Base-by-base conservation (phyloP, 2,113 vertebrate species). In the Tupaia chinensis region DNA sequence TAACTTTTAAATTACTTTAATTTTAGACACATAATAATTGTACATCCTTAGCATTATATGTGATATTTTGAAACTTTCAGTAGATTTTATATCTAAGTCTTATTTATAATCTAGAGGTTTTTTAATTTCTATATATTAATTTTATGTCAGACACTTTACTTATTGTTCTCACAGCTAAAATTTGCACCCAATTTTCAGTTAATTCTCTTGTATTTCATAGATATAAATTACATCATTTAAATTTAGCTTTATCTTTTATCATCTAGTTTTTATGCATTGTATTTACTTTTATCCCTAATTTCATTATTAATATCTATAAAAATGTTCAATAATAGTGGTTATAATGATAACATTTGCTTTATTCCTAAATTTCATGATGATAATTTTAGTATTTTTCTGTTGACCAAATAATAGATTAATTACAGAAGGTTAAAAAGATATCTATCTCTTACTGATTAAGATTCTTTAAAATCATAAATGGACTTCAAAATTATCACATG, bases 211-310 rank as follows among this genome's bases (percentile, higher is more conserved):
- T 91, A 19, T 58, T 80, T 85, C 63, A 12, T 32, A 70, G 22
- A 11, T 56, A 78, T 78, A 90, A 79, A 72, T 91, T 73, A 44
- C 29, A 66, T 23, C 3, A 79, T 44, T 7, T 65, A 58, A 56
- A 79, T 91, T 91, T 84, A 86, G 19, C 80, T 85, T 95, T 58
- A 80, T 53, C 22, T 79, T 70, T 85, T 72, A 56, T 16, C 86
- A 6, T 22, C 11, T 32, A n/a, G 5, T 87, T 87, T 69, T 66
- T 66, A 27, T 65, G 78, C 13, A 56, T 29, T 4, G 78, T 27
- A 72, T 66, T 65, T 80, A 53, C 25, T 61, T 84, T 83, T 20
- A 54, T 61, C 27, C 68, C 53, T 92, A 74, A 74, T 81, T 95
- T 34, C 17, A 7, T 27, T 77, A 61, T 58, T 74, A 80, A 66